These are phyloP conservation scores for Parasteatoda tepidariorum DNA, from an alignment of 1,140 invertebrate genomes.

Conservation along the genomic window DNA sequence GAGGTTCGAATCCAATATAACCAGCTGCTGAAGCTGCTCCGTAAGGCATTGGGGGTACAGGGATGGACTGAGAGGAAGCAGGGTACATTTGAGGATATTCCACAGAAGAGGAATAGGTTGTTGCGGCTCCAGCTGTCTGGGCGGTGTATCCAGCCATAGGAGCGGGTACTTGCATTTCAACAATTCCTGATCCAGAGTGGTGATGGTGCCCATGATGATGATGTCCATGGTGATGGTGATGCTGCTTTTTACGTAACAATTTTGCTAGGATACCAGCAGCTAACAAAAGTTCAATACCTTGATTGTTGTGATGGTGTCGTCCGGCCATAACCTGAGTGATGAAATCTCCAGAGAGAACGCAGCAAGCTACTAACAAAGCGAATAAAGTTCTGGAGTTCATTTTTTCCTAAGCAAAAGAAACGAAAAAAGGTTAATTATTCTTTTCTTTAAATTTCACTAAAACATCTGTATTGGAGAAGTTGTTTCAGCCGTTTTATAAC, in stretches of 20 bases:
- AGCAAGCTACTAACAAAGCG: not conserved
- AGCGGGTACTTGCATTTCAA: not conserved
- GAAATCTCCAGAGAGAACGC: slow-evolving; percentile 1
- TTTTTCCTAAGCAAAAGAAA: too few relatives aligned
- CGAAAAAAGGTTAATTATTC: not conserved
- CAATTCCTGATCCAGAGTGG: not conserved
- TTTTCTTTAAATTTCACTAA: not conserved
- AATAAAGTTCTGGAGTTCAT: slow-evolving; percentile 32
- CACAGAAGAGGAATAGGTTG: slow-evolving; percentile 31
- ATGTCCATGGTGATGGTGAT: slow-evolving; percentile 44
- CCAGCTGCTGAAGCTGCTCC: slow-evolving; percentile 5
- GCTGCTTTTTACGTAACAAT: slow-evolving; percentile 27
- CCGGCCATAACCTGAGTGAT: not conserved
- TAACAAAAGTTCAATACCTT: slow-evolving; percentile 35
- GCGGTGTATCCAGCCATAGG: not conserved
- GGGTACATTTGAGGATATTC: slow-evolving; percentile 11
- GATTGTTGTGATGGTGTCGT: not conserved
- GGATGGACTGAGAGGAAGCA: slow-evolving; percentile 1
- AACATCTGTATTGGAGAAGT: not conserved
- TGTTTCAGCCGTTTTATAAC: too few relatives aligned
- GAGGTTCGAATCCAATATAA: slow-evolving; percentile 20
- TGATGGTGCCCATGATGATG: slow-evolving; percentile 5
- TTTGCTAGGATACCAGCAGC: slow-evolving; percentile 52
- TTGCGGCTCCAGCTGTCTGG: not conserved
- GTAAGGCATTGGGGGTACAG: slow-evolving; percentile 9